Evolutionary conservation across 1,140 invertebrate genomes (phyloP), one percentile per base, ranked within the genome.

Genomic region (Drosophila nasuta): DNA sequence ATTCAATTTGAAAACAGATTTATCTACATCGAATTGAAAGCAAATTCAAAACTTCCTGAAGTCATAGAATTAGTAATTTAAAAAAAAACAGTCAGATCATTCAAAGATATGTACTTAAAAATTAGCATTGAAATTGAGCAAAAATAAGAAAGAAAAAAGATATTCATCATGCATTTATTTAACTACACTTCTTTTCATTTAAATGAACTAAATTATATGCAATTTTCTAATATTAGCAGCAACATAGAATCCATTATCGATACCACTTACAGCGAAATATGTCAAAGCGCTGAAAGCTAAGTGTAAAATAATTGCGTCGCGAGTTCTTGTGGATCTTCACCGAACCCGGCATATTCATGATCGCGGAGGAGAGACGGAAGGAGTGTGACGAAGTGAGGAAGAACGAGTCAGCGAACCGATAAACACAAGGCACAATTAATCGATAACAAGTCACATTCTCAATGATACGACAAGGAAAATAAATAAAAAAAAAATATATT

Each of bases 211-310:
- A 41, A 11, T 41, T 25, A 25, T 25, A 25, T 25, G 20, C 20
- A 33, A 8, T 1, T 33, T 33, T 33, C 0, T 5, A 33, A 33
- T 7, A 8, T 33, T 33, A 33, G 30, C 30, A 33, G 30, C 20
- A 20, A 20, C 20, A 20, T 20, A 33, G 6, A 33, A 33, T 33
- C 20, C 35, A 28, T 20, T 17, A 57, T 52, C 35, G 72, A 71
- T 79, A 13, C 54, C 79, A 83, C 89, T 89, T 87, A 91, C 87
- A 88, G 17, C 91, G 80, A 75, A 91, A 91, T 20, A 91, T 90
- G 70, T 91, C 90, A 65, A 91, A 91, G 4, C 87, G 75, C 11
- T 91, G 77, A 57, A 91, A 91, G 48, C 90, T 86, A 11, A 91
- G 71, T 1, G 90, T 91, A 38, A 91, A 91, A 63, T 91, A 91